Conservation (phyloP, 2,888 invertebrate species). For the Nipponacmea schrenckii region DNA sequence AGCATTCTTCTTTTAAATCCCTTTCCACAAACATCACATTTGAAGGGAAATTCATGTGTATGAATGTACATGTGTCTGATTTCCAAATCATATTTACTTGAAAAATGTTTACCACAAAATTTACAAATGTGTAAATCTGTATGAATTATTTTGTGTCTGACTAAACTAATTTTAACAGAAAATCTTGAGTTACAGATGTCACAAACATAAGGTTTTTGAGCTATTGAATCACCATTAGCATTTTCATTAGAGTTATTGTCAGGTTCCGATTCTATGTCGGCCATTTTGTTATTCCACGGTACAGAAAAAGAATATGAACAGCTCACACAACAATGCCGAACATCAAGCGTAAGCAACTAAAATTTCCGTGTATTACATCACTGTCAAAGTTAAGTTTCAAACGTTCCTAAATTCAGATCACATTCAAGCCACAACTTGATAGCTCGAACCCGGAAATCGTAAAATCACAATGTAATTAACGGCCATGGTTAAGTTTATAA, state of each 20-base stretch:
- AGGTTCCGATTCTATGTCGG: not conserved
- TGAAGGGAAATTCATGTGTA: not conserved
- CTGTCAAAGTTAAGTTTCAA: no score
- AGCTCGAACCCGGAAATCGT: no score
- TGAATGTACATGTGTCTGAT: conserved; percentile 4
- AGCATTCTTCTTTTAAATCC: not conserved
- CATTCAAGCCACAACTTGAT: no score
- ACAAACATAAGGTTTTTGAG: not conserved
- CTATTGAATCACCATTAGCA: not conserved
- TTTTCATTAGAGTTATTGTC: not conserved
- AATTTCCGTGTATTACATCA: no score
- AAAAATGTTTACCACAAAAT: not conserved
- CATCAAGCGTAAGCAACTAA: no score
- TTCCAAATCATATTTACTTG: not conserved
- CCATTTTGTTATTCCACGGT: not conserved
- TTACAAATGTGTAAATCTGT: not conserved
- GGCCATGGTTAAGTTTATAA: no score
- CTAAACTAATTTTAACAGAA: not conserved
- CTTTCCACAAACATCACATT: not conserved
- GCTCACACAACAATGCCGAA: no score
- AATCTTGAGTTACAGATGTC: not conserved
- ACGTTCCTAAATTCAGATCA: no score
- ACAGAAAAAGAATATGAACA: no score
- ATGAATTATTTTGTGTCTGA: not conserved
- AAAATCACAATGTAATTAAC: no score